Evolutionary conservation across 2,888 invertebrate genomes (phyloP), one percentile per base, ranked within the genome.

Genomic region (Ceriagrion tenellum): DNA sequence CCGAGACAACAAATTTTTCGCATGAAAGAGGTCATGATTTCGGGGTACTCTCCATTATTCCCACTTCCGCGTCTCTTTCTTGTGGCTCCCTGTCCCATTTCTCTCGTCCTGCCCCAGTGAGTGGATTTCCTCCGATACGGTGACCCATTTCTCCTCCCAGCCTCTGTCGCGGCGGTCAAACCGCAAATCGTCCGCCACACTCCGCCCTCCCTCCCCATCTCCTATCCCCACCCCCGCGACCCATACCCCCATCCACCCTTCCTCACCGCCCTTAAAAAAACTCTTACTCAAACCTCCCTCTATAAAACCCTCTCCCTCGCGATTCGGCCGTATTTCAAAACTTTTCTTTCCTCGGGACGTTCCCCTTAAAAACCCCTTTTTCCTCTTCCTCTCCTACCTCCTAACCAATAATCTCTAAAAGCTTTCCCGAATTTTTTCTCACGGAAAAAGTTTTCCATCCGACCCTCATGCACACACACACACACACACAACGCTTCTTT

Each of bases 391-490:
- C 16, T 30, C 47, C 47, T 2, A 47, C 47, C 47, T 47, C 47
- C 90, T 6, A 56, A 4, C 59, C 93, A 93, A 93, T 93, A 93
- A 74, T 23, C 18, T 47, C 69, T 69, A 47, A 93, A 93, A 93
- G 69, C 69, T 69, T 93, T 93, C 55, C 63, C 63, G 91, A 40
- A 91, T 63, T 91, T 93, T 47, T 30, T 81, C 35, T 16, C 23
- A 26, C 47, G 6, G 93, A n/a, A 55, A 74, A 93, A 35, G 26
- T 93, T 69, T 12, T 47, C 63, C 91, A 26, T 26, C 23, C 81
- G 8, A 81, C 35, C 35, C 12, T 35, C 35, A n/a, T n/a, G n/a
- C n/a, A n/a, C n/a, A n/a, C n/a, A n/a, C n/a, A n/a, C n/a, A n/a
- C n/a, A n/a, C n/a, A 16, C 81, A 20, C 16, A 20, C 16, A 59